Percentiles rank a stretch among this genome's conserved stretches.
Evolutionary conservation across 2,797 vertebrate genomes (phyloP).

Genomic region (Spatula versicolor): DNA sequence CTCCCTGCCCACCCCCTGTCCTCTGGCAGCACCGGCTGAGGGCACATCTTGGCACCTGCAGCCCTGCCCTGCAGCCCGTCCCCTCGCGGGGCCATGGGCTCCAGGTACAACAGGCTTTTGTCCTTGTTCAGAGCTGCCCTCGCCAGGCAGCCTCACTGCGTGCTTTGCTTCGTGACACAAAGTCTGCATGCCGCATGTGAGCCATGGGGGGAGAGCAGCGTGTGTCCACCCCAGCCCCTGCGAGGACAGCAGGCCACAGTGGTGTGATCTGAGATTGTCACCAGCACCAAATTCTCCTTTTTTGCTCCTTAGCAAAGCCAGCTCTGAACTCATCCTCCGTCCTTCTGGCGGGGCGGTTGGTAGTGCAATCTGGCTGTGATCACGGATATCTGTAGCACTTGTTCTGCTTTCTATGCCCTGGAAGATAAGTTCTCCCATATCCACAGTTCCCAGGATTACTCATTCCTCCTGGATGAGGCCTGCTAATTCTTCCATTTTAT

Average conservation of each 20-base stretch:
- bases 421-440: neutral
- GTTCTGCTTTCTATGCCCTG: slow-evolving; percentile 13
- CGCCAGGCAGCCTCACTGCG: neutral
- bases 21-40: neutral
- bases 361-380: neutral
- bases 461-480: slow-evolving; percentile 63
- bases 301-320: neutral
- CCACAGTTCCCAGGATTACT: slow-evolving; percentile 49
- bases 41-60: neutral
- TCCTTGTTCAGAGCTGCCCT: neutral
- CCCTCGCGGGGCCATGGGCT: rapidly evolving
- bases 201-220: neutral
- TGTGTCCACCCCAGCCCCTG: neutral
- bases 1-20: neutral
- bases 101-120: neutral
- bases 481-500: slow-evolving; percentile 62
- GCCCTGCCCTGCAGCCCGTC: neutral
- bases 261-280: neutral
- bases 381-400: neutral
- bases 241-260: rapidly evolving
- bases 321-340: neutral
- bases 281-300: neutral
- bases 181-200: neutral
- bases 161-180: neutral
- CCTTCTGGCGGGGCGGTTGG: neutral